Percentiles rank a stretch among this genome's conserved stretches.
Conservation (phyloP, 2,797 vertebrate species). For the Botia kubotai region DNA sequence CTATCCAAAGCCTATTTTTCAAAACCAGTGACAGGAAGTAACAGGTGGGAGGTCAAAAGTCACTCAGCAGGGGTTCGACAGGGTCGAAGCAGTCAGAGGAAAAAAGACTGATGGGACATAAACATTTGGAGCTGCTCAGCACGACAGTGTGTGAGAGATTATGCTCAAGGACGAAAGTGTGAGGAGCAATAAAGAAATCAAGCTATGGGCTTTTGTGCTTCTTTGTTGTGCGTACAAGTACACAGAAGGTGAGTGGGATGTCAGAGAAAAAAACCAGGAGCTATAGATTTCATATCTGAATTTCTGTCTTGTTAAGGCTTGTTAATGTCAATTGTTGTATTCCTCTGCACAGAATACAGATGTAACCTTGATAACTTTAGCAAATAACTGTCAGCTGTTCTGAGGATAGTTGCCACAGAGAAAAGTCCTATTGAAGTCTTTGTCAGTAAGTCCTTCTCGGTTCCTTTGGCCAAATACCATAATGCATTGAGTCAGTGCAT, state of each 20-base stretch:
- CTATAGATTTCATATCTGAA: slow-evolving; percentile 31
- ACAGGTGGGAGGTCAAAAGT: slow-evolving; percentile 52
- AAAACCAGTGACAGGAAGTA: slow-evolving; percentile 22
- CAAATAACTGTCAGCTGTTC: slow-evolving; percentile 38
- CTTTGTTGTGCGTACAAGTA: slow-evolving; percentile 6
- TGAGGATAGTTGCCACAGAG: neutral
- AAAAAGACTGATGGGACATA: slow-evolving; percentile 43
- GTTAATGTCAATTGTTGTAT: slow-evolving; percentile 39
- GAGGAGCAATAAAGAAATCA: slow-evolving; percentile 33
- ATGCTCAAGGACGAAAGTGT: neutral
- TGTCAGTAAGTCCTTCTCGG: slow-evolving; percentile 15
- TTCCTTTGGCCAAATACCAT: slow-evolving; percentile 21
- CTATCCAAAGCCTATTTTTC: slow-evolving; percentile 18
- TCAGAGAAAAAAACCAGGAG: slow-evolving; percentile 8
- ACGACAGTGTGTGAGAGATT: slow-evolving; percentile 27
- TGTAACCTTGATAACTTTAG: slow-evolving; percentile 34
- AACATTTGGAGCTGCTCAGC: slow-evolving; percentile 46
- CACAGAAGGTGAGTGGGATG: slow-evolving; percentile 34
- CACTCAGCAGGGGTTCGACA: slow-evolving; percentile 37
- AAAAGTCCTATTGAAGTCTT: slow-evolving; percentile 11
- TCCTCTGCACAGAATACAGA: slow-evolving; percentile 37
- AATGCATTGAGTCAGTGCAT: slow-evolving; percentile 28
- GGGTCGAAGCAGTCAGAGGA: slow-evolving; percentile 37
- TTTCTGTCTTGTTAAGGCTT: slow-evolving; percentile 49
- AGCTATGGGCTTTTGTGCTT: slow-evolving; percentile 6